Evolutionary conservation across 2,113 vertebrate genomes (phyloP), one percentile per base, ranked within the genome.

Genomic region (Fregetta grallaria): DNA sequence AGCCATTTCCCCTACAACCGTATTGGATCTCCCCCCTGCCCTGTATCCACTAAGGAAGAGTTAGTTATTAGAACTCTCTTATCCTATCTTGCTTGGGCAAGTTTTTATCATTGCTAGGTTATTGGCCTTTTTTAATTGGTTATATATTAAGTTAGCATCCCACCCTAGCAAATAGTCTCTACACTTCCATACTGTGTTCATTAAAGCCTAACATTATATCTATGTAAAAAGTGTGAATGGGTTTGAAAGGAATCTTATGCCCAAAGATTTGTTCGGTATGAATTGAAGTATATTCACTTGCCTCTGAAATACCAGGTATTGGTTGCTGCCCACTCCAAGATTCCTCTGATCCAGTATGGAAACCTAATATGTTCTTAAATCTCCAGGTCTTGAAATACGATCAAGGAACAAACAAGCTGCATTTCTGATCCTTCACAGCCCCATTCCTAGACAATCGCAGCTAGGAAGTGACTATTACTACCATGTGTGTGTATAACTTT

Each of bases 1-100:
- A 92, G 11, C 19, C 20, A 25, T 81, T 92, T 93, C 27, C 44
- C 9, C 12, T 73, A 52, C n/a, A 77, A 23, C 17, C 2, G 0
- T 78, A 15, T 19, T 80, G 59, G 42, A 45, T 44, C 19, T 76
- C 10, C 11, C 13, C 10, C 14, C 20, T 0, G 0, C 42, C 40
- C 44, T 8, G 1, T 45, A 42, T 42, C 26, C 52, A 30, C 71
- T 53, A 23, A 84, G 50, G 18, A 50, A 23, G 9, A 44, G 13
- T 45, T 83, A 53, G 30, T 86, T 62, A 5, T 53, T 80, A 92
- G 55, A 77, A 40, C 23, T 50, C 26, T 59, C 32, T 88, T 68
- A 27, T 56, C 34, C 23, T 80, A 0, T 62, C 49, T 84, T 94
- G 4, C 72, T 84, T 82, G 29, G 34, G 14, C 14, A 85, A 55